Evolutionary conservation across 2,113 vertebrate genomes (phyloP).

Genomic region (Protobothrops flavoviridis): DNA sequence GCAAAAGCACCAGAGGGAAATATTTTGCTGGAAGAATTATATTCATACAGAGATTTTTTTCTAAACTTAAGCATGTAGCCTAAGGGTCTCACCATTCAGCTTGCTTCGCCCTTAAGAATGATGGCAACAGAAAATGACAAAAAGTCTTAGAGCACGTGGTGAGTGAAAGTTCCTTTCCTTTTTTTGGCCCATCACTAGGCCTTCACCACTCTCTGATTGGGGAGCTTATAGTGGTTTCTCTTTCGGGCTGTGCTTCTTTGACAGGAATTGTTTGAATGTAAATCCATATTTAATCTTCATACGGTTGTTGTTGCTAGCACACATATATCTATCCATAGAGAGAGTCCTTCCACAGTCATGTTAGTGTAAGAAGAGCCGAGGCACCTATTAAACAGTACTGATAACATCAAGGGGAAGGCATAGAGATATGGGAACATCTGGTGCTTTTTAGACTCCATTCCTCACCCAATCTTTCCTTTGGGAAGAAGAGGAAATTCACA

Average conservation of each 20-base stretch:
- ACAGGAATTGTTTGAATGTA: not conserved
- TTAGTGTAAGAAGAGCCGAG: not conserved
- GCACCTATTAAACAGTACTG: not conserved
- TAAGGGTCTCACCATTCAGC: not conserved
- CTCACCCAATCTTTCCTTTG: not conserved
- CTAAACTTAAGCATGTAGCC: constrained; percentile 36
- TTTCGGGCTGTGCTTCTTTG: not conserved
- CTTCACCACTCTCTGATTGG: not conserved
- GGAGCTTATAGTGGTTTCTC: not conserved
- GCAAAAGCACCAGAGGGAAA: constrained; percentile 58
- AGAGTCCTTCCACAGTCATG: not conserved
- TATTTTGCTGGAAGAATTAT: constrained; percentile 58
- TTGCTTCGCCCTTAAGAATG: not conserved
- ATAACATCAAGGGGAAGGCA: not conserved
- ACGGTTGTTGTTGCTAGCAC: not conserved
- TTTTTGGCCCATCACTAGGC: not conserved
- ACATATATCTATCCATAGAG: not conserved
- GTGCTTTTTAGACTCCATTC: not conserved
- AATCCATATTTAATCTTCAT: not conserved
- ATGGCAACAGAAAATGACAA: not conserved
- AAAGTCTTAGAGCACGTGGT: not conserved
- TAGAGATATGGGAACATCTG: not conserved
- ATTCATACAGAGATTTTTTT: constrained; percentile 55
- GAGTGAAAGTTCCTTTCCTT: not conserved
- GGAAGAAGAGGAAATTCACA: not conserved